Percentiles rank a stretch among this genome's conserved stretches.
These are phyloP conservation scores for Pogonus chalceus DNA, from an alignment of 1,140 invertebrate genomes.

Conservation along the genomic window DNA sequence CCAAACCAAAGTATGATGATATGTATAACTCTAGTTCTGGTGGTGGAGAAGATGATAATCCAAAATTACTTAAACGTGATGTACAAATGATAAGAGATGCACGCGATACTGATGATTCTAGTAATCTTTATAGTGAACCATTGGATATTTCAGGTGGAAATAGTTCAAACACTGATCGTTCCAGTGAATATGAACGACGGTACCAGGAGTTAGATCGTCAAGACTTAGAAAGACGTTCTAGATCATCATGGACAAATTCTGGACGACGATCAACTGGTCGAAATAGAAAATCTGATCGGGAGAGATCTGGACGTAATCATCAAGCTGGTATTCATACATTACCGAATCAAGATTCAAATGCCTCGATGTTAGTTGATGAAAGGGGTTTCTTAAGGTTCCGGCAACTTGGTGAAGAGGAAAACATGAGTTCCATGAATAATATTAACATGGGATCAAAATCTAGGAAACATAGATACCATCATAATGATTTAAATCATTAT, in stretches of 20 bases:
- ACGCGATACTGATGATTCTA: conserved; percentile 15
- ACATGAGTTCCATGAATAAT: conserved; percentile 5
- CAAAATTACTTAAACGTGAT: conserved; percentile 32
- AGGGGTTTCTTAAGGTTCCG: conserved; percentile 76
- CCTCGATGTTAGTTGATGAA: conserved; percentile 67
- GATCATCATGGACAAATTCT: conserved; percentile 30
- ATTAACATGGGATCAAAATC: conserved; percentile 10
- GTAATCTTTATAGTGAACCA: conserved; percentile 30
- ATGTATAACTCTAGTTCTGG: conserved; percentile 26
- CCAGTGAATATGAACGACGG: conserved; percentile 34
- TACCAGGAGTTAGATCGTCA: conserved; percentile 41
- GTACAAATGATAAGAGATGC: background rate
- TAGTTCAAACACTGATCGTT: conserved; percentile 11
- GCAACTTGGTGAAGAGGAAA: conserved; percentile 21
- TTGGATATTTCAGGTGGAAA: conserved; percentile 17
- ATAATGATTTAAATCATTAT: conserved; percentile 27
- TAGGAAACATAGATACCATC: conserved; percentile 21
- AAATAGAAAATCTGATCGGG: conserved; percentile 24
- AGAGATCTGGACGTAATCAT: conserved; percentile 19
- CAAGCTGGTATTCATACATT: conserved; percentile 29
- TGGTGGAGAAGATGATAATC: conserved; percentile 37
- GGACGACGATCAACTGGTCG: conserved; percentile 27
- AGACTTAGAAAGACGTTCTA: conserved; percentile 37
- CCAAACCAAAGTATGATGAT: conserved; percentile 38
- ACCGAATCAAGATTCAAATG: conserved; percentile 30